Evolutionary conservation across 2,888 invertebrate species (phyloP), one percentile per base, ranked within the genome.

Genomic region (Sericinus montela): DNA sequence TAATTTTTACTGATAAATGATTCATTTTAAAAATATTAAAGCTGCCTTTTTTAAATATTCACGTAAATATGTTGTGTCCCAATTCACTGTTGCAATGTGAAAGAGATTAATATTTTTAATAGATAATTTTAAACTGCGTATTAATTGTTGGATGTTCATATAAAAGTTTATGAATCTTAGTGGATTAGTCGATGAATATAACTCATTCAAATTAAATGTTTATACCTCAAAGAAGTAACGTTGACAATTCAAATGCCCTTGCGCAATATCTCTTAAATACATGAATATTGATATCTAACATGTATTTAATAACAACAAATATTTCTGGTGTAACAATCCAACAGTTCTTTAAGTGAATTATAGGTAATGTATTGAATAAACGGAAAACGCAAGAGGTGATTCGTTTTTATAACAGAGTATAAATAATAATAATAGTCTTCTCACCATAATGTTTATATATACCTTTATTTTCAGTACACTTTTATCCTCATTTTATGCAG

Each of bases 21-120:
- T 4, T 14, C 10, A 14, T 10, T 34, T 23, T 23, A 35, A 16
- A 16, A 8, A 29, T 15, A 11, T 15, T 34, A 16, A 3, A 5
- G 5, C 23, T 35, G 19, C 4, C 34, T 28, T 19, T 30, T 19
- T 36, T 36, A 13, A 11, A 35, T 23, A 7, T 25, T 38, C 25
- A 30, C 56, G 54, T 51, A 54, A 56, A 61, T 57, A 53, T 53
- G 52, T 40, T 42, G 45, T 15, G 40, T 54, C 45, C 53, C 54
- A 58, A 55, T 43, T 54, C 52, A 52, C 48, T 58, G 51, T 60
- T 56, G 51, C 59, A 58, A 52, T 56, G 50, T 62, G 61, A 62
- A 65, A 65, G 63, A 72, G 64, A 65, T 57, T 57, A 62, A 73
- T 75, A 78, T 75, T 75, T 25, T 75, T 71, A 76, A 73, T 76